phyloP scores from a whole-genome alignment of 2,113 vertebrate species.

The Variabilichromis moorii region DNA sequence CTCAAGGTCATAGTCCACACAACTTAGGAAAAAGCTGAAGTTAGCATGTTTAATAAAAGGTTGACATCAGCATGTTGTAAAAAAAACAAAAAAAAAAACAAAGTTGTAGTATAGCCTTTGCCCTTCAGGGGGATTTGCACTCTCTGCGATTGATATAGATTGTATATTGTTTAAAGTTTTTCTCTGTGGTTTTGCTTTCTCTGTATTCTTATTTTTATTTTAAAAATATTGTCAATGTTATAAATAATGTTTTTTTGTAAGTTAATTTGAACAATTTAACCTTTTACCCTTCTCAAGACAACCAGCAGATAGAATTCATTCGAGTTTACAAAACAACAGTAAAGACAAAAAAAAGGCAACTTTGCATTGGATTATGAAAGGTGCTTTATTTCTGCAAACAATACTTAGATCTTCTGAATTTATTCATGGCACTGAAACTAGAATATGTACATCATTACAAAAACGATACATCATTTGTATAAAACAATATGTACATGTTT shows the following conservation, averaged over 20 bases:
- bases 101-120: background rate
- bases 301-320: background rate
- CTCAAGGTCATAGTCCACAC: background rate
- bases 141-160: background rate
- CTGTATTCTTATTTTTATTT: background rate
- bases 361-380: slow-evolving; percentile 15
- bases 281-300: background rate
- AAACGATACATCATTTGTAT: slow-evolving; percentile 55
- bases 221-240: background rate
- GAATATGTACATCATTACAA: slow-evolving; percentile 51
- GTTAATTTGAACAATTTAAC: background rate
- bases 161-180: background rate
- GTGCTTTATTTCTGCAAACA: slow-evolving; percentile 67
- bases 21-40: background rate
- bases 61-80: background rate
- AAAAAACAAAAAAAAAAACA: background rate
- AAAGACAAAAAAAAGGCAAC: background rate
- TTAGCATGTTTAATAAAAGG: background rate
- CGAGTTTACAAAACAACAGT: background rate
- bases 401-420: slow-evolving; percentile 22
- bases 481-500: slow-evolving; percentile 56
- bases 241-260: accelerated
- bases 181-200: background rate
- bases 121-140: background rate
- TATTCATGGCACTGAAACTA: slow-evolving; percentile 40